Conservation (phyloP, 2,888 invertebrate species). For the Euplagia quadripunctaria region DNA sequence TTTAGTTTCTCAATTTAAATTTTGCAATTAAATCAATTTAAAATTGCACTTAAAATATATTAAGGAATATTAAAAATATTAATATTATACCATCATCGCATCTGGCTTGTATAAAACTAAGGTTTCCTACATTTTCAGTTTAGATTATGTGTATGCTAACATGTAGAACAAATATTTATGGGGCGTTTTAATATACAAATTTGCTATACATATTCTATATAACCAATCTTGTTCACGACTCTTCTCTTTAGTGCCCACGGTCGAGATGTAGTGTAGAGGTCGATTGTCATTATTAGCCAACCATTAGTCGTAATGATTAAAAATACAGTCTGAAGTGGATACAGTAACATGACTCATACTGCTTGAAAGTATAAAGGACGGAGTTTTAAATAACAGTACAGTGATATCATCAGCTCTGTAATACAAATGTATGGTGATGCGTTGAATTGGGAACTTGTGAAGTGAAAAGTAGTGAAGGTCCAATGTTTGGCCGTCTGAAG, state of each 20-base stretch:
- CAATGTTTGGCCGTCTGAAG: background rate
- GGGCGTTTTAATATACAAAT: background rate
- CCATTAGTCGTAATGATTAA: constrained; percentile 36
- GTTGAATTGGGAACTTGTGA: background rate
- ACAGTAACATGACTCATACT: constrained; percentile 40
- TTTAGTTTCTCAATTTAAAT: background rate
- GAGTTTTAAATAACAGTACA: constrained; percentile 13
- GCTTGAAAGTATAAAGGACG: constrained; percentile 22
- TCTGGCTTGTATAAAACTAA: too few species aligned
- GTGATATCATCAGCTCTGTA: constrained; percentile 10
- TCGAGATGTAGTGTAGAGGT: constrained; percentile 20
- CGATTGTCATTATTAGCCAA: constrained; percentile 29
- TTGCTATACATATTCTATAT: background rate
- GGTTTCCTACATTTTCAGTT: background rate
- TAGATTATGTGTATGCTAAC: background rate
- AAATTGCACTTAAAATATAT: background rate
- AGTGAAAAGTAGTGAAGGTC: background rate
- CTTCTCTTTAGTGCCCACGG: constrained; percentile 19
- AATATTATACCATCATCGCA: too few species aligned
- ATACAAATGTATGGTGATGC: background rate
- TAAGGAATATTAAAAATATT: too few species aligned
- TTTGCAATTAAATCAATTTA: too few species aligned
- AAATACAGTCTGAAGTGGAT: constrained; percentile 38
- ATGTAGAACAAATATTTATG: constrained; percentile 1
- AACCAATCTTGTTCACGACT: background rate